Percentiles rank a stretch among this genome's conserved stretches.
These are phyloP conservation scores for Onychomys leucogaster DNA, from an alignment of 2,797 vertebrate genomes.

Conservation along the genomic window DNA sequence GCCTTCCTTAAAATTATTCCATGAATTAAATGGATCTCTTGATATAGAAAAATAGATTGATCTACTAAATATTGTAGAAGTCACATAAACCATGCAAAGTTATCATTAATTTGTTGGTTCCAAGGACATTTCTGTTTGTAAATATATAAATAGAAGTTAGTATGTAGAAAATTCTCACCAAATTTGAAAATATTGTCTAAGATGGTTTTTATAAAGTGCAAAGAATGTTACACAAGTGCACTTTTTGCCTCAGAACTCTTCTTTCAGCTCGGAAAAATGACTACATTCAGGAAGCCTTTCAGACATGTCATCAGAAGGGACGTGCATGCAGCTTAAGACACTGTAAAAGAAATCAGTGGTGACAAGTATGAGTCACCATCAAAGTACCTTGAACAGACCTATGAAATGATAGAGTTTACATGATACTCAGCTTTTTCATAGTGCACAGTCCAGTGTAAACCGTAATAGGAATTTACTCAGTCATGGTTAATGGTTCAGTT, in stretches of 20 bases:
- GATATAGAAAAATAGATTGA: background rate
- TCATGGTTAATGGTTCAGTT: constrained; percentile 50
- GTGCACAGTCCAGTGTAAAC: background rate
- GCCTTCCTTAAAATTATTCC: constrained; percentile 20
- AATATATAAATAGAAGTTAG: background rate
- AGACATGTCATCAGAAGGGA: background rate
- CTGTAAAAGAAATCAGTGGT: constrained; percentile 9
- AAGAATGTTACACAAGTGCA: background rate
- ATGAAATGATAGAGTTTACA: background rate
- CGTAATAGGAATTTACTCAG: constrained; percentile 38
- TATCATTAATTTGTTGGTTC: constrained; percentile 14
- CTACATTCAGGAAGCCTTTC: background rate
- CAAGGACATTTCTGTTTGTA: background rate
- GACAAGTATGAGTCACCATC: background rate
- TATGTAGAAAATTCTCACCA: constrained; percentile 16
- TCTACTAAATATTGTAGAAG: background rate
- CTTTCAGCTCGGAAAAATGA: background rate
- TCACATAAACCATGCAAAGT: constrained; percentile 37
- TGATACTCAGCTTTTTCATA: background rate
- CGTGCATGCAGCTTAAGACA: constrained; percentile 8
- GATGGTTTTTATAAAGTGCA: background rate
- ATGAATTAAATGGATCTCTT: constrained; percentile 39
- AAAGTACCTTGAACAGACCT: background rate
- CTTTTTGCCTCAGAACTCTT: background rate
- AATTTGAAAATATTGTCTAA: constrained; percentile 36